These are phyloP conservation scores for Momotus momota DNA, from an alignment of 2,797 vertebrate genomes.

Conservation along the genomic window DNA sequence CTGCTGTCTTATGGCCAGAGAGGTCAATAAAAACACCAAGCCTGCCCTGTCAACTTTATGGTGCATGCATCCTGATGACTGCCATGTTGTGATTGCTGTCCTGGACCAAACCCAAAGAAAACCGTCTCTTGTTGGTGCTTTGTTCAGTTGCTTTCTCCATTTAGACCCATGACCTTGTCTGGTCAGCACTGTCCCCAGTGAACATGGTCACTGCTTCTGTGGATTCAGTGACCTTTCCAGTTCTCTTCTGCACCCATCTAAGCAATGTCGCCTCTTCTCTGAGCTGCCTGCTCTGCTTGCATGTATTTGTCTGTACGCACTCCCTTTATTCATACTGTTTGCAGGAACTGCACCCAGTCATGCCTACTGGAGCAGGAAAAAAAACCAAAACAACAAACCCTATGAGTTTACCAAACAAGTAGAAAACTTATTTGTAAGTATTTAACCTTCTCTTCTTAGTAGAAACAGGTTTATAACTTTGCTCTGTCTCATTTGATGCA, in stretches of 20 bases:
- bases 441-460: not conserved
- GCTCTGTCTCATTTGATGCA: not conserved
- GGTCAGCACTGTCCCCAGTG: not conserved
- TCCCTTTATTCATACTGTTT: not conserved
- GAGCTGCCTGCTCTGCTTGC: not conserved
- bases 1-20: not conserved
- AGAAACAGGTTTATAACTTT: not conserved
- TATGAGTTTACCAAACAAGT: not conserved
- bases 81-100: constrained; percentile 14
- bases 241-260: not conserved
- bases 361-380: not conserved
- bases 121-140: constrained; percentile 4
- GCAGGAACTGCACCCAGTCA: not conserved
- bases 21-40: not conserved
- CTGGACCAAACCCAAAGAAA: constrained; percentile 38
- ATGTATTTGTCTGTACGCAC: not conserved
- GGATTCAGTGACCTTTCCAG: constrained; percentile 50
- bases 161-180: not conserved
- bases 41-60: not conserved
- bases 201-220: not conserved
- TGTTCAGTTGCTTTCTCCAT: not conserved
- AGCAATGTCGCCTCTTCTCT: not conserved
- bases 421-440: not conserved
- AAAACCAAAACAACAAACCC: not conserved
- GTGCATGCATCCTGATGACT: not conserved